Evolutionary conservation across 1,140 invertebrate genomes (phyloP), one percentile per base, ranked within the genome.

Genomic region (Trinorchestia longiramus): DNA sequence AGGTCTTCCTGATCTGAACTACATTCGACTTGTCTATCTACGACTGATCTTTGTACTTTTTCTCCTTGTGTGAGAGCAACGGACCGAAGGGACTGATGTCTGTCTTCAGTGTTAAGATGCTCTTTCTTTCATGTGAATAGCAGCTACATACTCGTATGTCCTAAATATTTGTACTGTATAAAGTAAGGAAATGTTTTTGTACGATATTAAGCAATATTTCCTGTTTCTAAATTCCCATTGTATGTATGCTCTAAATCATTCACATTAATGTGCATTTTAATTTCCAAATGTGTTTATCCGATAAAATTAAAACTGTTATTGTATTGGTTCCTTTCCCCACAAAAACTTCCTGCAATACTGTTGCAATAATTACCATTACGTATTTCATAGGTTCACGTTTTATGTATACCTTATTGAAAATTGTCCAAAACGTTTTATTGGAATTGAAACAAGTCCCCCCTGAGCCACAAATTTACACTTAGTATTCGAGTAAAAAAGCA

Each of bases 211-310:
- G 62, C 3, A 77, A 15, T 77, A 36, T 77, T 77, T 77, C 62
- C 62, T 77, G 62, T 23, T 77, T 36, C 36, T 77, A 77, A 77
- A 77, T 19, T 77, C 62, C 62, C 36, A 36, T 36, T 11, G 62
- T 77, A 77, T 77, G 53, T 23, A 47, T 94, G 44, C 36, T 47
- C 28, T 94, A 94, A 94, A 45, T 28, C 44, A 94, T 94, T 28
- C 53, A 94, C 28, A 36, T 94, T 94, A 47, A 57, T 94, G 90
- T 92, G 90, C 36, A 57, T 94, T 45, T 94, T 45, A 94, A 77
- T 77, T 77, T 77, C 62, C 62, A 77, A 77, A 77, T 77, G 62
- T 77, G 62, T 77, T 77, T 23, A 23, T 15, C 62, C 62, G 62
- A 77, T 77, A 77, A 77, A 77, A 77, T 23, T 77, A 77, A 23